phyloP scores from a whole-genome alignment of 2,113 vertebrate species.

The Cynoglossus semilaevis region DNA sequence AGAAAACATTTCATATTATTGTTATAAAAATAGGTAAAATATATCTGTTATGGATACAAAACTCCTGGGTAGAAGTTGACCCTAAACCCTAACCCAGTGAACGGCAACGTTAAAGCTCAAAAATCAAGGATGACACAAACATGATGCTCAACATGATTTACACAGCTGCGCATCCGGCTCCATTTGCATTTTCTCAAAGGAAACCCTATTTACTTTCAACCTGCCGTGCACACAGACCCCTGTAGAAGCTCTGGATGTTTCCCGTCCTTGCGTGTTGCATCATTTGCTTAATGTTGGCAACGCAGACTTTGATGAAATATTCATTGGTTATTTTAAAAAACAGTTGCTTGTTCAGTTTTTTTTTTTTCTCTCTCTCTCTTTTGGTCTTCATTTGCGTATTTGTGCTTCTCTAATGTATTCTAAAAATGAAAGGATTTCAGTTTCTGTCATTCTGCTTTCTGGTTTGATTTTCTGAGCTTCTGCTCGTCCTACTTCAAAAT shows the following conservation, averaged over 20 bases:
- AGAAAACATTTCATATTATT: too few relatives aligned
- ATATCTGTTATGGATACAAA: too few relatives aligned
- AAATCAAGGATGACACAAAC: constrained; percentile 14
- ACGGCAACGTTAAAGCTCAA: background rate
- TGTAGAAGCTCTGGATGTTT: constrained; percentile 24
- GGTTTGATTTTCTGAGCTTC: background rate
- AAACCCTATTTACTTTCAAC: constrained; percentile 20
- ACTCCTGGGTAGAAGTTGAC: too few relatives aligned
- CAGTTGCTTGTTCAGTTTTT: background rate
- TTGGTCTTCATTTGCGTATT: background rate
- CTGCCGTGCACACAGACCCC: constrained; percentile 1
- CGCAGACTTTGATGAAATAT: constrained; percentile 52
- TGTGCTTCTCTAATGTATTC: constrained; percentile 1
- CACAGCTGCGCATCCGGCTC: background rate
- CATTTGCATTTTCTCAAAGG: constrained; percentile 49
- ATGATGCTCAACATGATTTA: constrained; percentile 3
- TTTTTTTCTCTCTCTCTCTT: background rate
- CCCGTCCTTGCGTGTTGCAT: constrained; percentile 26
- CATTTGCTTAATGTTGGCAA: constrained; percentile 20
- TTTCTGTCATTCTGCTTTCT: background rate
- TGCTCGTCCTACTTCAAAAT: background rate
- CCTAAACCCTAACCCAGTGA: too few relatives aligned
- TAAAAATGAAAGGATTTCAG: constrained; percentile 1
- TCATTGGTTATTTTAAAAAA: constrained; percentile 33
- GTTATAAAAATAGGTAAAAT: too few relatives aligned